Evolutionary conservation across 2,113 vertebrate species (phyloP).

Genomic region (Hippocampus barbouri): DNA sequence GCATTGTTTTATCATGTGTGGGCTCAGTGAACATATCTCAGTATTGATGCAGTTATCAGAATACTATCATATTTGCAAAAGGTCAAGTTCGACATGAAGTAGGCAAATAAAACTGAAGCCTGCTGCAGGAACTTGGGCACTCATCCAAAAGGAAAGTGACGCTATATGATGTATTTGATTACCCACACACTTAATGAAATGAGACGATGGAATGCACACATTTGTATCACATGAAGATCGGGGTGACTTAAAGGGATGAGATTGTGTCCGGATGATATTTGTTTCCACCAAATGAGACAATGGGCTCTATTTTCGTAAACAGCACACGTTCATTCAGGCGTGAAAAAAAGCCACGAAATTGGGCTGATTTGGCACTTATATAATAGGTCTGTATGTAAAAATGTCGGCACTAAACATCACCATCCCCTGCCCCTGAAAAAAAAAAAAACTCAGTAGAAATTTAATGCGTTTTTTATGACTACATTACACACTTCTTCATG

Average conservation of each 20-base stretch:
- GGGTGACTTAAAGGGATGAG: background rate
- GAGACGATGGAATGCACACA: constrained; percentile 26
- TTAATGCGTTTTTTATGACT: too few species aligned
- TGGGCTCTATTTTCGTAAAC: too few species aligned
- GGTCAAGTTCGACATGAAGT: constrained; percentile 32
- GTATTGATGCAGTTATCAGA: constrained; percentile 40
- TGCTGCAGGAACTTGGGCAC: constrained; percentile 27
- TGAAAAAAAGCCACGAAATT: too few species aligned
- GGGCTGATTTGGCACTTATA: too few species aligned
- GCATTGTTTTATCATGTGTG: constrained; percentile 24
- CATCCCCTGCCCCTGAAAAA: too few species aligned
- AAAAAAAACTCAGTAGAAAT: too few species aligned
- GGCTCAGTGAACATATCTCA: constrained; percentile 23
- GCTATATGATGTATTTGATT: constrained; percentile 27
- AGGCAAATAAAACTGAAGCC: constrained; percentile 32
- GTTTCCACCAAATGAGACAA: constrained; percentile 17
- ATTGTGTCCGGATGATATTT: constrained; percentile 12
- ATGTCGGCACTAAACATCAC: too few species aligned
- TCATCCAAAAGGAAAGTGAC: constrained; percentile 47
- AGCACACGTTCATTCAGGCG: too few species aligned
- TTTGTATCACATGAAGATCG: constrained; percentile 24
- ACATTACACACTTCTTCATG: too few species aligned
- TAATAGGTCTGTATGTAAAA: too few species aligned
- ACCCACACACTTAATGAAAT: constrained; percentile 50
- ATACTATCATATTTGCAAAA: constrained; percentile 34